Base-by-base conservation (phyloP, 1,140 invertebrate species). In the Heliconius congener region DNA sequence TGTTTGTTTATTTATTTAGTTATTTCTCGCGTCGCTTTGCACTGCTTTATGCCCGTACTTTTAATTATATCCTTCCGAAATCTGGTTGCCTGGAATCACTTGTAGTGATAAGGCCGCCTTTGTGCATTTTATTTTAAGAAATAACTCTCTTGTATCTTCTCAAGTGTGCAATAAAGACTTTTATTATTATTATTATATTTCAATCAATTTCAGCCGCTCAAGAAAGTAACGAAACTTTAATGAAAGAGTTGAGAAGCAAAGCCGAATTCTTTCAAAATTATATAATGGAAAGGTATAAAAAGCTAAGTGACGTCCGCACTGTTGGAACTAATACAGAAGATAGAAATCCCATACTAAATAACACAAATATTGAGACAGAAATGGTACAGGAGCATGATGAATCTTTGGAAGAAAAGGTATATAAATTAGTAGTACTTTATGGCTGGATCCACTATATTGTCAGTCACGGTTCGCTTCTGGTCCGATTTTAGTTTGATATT, bases 231-330 rank as follows among this genome's bases (percentile, higher is more conserved):
- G 95, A 95, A 55, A 86, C 89, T 4, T 82, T 95, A 3, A 95
- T 96, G 83, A 88, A 90, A 19, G 95, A 95, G 57, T 79, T 96
- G 2, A 95, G 95, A 82, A 88, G 91, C 8, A 95, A 95, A 81
- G 95, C 95, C 2, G 91, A 94, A 76, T 94, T 95, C 80, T 96
- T 96, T 87, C 95, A 95, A 82, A 90, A 94, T 57, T 95, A 95
- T 80, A 95, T 96, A 42, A 82, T 92, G 77, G 88, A 93, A 46
- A 83, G 92, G 8, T 93, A 89, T 80, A 87, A 89, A 46, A 90
- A 90, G 52, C 74, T 93, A 19, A 84, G 80, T 8, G 90, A 93
- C 16, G 88, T 87, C 70, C 85, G 89, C 2, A 79, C 78, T 13
- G 88, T 93, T 1, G 88, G 76, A 34, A 93, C 91, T 37, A 91